A percentile compares a stretch with the other conserved stretches of the same genome.
Evolutionary conservation across 2,797 vertebrate genomes (phyloP).

Genomic region (Pseudochirops corinnae): DNA sequence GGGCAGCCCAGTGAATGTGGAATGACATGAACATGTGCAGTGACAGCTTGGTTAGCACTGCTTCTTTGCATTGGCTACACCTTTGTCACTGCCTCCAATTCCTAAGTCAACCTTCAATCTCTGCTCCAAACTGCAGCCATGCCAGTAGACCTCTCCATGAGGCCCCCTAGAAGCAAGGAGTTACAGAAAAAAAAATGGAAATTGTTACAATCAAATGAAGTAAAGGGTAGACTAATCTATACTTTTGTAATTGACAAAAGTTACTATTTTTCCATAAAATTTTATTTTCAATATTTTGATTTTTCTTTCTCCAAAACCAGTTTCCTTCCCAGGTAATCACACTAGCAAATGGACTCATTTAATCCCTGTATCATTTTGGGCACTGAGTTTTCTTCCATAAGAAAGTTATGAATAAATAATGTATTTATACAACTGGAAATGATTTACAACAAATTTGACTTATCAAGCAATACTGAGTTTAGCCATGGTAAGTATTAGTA

Average conservation of each 20-base stretch:
- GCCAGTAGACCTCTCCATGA: constrained; percentile 41
- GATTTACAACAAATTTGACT: constrained; percentile 69
- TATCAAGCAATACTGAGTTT: constrained; percentile 67
- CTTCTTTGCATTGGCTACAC: not conserved
- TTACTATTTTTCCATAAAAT: constrained; percentile 61
- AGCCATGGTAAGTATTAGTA: constrained; percentile 72
- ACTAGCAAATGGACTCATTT: constrained; percentile 60
- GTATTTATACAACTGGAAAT: constrained; percentile 74
- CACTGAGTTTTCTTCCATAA: constrained; percentile 44
- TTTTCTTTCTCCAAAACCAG: constrained; percentile 65
- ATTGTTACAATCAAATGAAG: constrained; percentile 66
- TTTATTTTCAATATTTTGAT: constrained; percentile 55
- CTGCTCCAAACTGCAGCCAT: constrained; percentile 33
- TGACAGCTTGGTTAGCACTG: constrained; percentile 40
- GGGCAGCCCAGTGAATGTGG: not conserved
- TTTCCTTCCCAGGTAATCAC: constrained; percentile 49
- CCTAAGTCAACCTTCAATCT: constrained; percentile 37
- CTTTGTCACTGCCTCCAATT: constrained; percentile 9
- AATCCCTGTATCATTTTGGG: constrained; percentile 32
- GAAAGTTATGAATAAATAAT: constrained; percentile 64
- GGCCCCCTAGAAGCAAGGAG: constrained; percentile 48
- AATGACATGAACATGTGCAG: not conserved
- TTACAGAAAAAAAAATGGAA: constrained; percentile 31
- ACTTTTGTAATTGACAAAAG: constrained; percentile 58
- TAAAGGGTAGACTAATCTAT: constrained; percentile 54